Base-by-base conservation (phyloP, 1,140 invertebrate genomes). In the Trachelipus rathkii region DNA sequence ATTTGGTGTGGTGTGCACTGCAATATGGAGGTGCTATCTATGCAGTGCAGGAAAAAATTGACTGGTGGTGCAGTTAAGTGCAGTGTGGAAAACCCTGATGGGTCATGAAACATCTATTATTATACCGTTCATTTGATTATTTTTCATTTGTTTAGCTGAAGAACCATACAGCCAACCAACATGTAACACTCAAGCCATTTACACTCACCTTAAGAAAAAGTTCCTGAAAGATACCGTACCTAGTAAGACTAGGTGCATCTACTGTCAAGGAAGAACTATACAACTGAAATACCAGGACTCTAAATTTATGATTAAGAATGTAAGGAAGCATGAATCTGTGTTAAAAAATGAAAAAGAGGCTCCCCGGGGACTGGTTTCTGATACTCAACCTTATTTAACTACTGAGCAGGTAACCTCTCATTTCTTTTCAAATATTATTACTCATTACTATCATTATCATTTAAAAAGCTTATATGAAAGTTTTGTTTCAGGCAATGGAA, bases 401-500 rank as follows among this genome's bases (percentile, higher is more conserved):
- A 50, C 73, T n/a, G 69, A 79, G 11, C 74, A 79, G 71, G 74
- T 79, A 46, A 68, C 66, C 7, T 19, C 11, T 13, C 24, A 44
- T 2, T 44, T 75, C 33, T 45, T 19, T 72, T 71, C 15, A 24
- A 44, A 44, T 43, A 33, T 0, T 24, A 72, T 45, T 67, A n/a
- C 11, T 10, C 23, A 75, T 6, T 71, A 24, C 7, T 75, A 33
- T 68, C n/a, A 44, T 43, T 53, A 44, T 33, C 45, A 68, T 70
- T 11, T 21, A 44, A 72, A 45, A 13, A 43, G n/a, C 23, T 23
- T 19, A 5, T 67, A n/a, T n/a, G n/a, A 44, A 50, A 43, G 11
- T 73, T 33, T 82, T 84, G 24, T 74, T 81, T 21, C 82, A 85
- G 44, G 83, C 86, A 10, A 89, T 90, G 81, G 87, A 90, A 46